phyloP scores from a whole-genome alignment of 30 jellyfish, hydroid and myxozoan species.

The Catostylus mosaicus region DNA sequence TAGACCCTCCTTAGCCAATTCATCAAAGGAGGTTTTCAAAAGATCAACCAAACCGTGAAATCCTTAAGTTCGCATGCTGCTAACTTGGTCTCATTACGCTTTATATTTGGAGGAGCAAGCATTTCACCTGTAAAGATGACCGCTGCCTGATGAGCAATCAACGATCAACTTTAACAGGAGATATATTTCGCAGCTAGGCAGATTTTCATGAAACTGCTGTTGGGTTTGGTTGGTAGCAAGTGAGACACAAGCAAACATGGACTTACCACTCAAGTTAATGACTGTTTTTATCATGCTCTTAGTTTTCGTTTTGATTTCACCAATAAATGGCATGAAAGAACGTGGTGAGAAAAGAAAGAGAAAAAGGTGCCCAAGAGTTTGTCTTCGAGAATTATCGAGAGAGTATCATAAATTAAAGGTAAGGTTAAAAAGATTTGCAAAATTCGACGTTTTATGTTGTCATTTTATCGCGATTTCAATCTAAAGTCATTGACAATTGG shows the following conservation, averaged over 20 bases:
- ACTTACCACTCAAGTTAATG: neutral
- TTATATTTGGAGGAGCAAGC: too few relatives aligned
- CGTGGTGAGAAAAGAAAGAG: slow-evolving; percentile 35
- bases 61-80: slow-evolving; percentile 20
- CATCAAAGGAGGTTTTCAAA: slow-evolving; percentile 7
- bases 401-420: slow-evolving; percentile 44
- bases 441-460: too few relatives aligned
- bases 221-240: too few relatives aligned
- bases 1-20: slow-evolving; percentile 15
- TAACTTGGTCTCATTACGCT: slow-evolving; percentile 20
- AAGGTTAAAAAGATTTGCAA: too few relatives aligned
- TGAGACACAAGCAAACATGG: slow-evolving; percentile 8
- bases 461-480: too few relatives aligned
- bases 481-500: too few relatives aligned
- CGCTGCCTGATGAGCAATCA: too few relatives aligned
- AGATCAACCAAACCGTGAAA: slow-evolving; percentile 48
- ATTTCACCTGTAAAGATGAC: too few relatives aligned
- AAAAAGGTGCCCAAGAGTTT: slow-evolving; percentile 52
- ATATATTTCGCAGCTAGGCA: too few relatives aligned
- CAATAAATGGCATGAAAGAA: slow-evolving; percentile 35
- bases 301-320: neutral
- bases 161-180: too few relatives aligned
- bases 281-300: neutral
- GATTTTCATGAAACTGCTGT: too few relatives aligned
- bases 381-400: slow-evolving; percentile 42